Evolutionary conservation across 2,797 vertebrate species (phyloP).

Genomic region (Poeciliopsis turneri): DNA sequence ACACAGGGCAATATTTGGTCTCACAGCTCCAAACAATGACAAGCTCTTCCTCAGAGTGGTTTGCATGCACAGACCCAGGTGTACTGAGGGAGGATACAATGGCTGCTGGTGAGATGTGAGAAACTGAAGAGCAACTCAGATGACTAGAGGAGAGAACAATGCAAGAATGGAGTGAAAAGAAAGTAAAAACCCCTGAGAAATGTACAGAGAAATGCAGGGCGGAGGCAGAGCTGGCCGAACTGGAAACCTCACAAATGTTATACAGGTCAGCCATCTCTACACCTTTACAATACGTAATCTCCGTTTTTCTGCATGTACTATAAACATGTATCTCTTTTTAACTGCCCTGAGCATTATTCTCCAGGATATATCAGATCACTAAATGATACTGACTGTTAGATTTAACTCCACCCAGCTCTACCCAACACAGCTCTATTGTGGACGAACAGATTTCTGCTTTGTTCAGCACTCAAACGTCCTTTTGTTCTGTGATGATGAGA

Average conservation of each 20-base stretch:
- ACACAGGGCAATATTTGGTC: slow-evolving; percentile 17
- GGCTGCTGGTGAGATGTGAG: slow-evolving; percentile 61
- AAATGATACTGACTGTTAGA: slow-evolving; percentile 24
- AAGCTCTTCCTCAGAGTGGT: slow-evolving; percentile 30
- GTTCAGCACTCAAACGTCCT: neutral
- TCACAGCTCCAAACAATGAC: slow-evolving; percentile 19
- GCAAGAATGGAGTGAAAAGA: slow-evolving; percentile 66
- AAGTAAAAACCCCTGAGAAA: slow-evolving; percentile 83
- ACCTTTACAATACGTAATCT: slow-evolving; percentile 15
- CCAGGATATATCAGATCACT: slow-evolving; percentile 44
- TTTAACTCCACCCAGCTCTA: slow-evolving; percentile 10
- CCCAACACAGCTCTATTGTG: neutral
- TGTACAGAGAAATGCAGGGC: slow-evolving; percentile 76
- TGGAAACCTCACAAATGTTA: slow-evolving; percentile 46
- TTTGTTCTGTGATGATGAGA: slow-evolving; percentile 14
- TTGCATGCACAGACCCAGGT: slow-evolving; percentile 23
- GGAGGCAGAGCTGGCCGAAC: slow-evolving; percentile 55
- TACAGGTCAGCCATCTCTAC: slow-evolving; percentile 29
- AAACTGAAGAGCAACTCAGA: slow-evolving; percentile 45
- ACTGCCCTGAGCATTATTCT: slow-evolving; percentile 39
- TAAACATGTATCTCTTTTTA: slow-evolving; percentile 18
- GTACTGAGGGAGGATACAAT: slow-evolving; percentile 65
- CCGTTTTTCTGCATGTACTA: slow-evolving; percentile 20
- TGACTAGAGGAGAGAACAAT: slow-evolving; percentile 72
- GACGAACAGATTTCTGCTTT: neutral